Evolutionary conservation across 1,140 invertebrate species (phyloP), one percentile per base, ranked within the genome.

Genomic region (Drosophila nasuta): DNA sequence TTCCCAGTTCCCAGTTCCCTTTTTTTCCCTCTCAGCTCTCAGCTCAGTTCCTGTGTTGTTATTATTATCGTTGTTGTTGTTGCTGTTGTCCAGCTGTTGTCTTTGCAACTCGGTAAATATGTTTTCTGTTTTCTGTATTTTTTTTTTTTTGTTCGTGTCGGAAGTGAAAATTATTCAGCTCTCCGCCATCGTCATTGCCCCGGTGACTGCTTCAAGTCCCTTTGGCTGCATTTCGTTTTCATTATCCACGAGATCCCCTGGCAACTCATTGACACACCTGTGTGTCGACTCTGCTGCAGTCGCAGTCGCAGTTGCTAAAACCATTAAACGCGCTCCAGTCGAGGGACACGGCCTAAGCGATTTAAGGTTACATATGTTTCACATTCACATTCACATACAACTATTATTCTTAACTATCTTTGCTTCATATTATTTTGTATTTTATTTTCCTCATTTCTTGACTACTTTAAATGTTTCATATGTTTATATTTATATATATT

Each of bases 261-360:
- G 71, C 70, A 87, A 87, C 80, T 88, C 83, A 88, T 80, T 75
- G 83, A 81, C 83, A 89, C 83, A 88, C 83, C 83, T 89, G 85
- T 89, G 81, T 83, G 66, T 25, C 20, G 20, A 25, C 3, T 25
- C 20, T 25, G 20, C 20, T 25, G 20, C 20, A 25, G 20, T 25
- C 20, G 20, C 62, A 56, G 30, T 43, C 43, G n/a, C n/a, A n/a
- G n/a, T n/a, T n/a, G 70, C 64, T 67, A 59, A 25, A 52, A 49
- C 65, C 75, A 86, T 77, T 77, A 68, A 71, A 33, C 45, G 46
- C 41, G 13, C 6, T n/a, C 15, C 51, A 45, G 11, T 11, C 20
- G 15, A 54, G 30, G 28, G 43, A 11, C 6, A 57, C 41, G 20
- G 49, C 49, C 25, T 15, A 54, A 51, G 51, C 51, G 49, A 56